Evolutionary conservation across 2,888 invertebrate species (phyloP).

Genomic region (Sphecodes monilicornis): DNA sequence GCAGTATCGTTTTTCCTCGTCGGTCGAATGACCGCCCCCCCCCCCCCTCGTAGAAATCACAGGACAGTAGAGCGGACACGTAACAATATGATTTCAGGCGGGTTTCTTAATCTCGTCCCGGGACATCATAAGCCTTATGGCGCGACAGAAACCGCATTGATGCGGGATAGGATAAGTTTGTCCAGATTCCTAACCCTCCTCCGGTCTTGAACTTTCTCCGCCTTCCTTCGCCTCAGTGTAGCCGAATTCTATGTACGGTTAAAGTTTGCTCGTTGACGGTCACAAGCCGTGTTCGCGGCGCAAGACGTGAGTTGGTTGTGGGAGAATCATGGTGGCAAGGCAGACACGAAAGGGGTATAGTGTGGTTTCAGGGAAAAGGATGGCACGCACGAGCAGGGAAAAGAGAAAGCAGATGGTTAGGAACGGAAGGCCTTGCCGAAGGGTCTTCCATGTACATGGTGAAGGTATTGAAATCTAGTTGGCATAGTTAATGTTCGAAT

Average conservation of each 20-base stretch:
- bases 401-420: constrained; percentile 25
- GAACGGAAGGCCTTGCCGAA: constrained; percentile 38
- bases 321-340: constrained; percentile 62
- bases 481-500: constrained; percentile 77
- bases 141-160: constrained; percentile 41
- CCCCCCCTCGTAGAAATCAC: not conserved
- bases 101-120: constrained; percentile 42
- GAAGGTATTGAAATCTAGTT: constrained; percentile 73
- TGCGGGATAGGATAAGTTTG: constrained; percentile 54
- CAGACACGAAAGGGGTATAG: constrained; percentile 10
- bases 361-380: constrained; percentile 40
- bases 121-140: constrained; percentile 44
- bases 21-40: not conserved
- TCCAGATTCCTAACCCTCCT: constrained; percentile 27
- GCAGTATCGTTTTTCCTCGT: constrained; percentile 4
- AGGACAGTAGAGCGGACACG: not conserved
- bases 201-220: constrained; percentile 41
- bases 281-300: constrained; percentile 63
- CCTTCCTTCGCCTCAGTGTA: constrained; percentile 44
- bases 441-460: constrained; percentile 53
- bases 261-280: constrained; percentile 76
- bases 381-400: not conserved
- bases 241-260: constrained; percentile 65
- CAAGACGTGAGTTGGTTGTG: constrained; percentile 62
- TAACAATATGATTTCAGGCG: not conserved